Conservation (phyloP, 2,888 invertebrate genomes). For the Ptychoptera albimana region DNA sequence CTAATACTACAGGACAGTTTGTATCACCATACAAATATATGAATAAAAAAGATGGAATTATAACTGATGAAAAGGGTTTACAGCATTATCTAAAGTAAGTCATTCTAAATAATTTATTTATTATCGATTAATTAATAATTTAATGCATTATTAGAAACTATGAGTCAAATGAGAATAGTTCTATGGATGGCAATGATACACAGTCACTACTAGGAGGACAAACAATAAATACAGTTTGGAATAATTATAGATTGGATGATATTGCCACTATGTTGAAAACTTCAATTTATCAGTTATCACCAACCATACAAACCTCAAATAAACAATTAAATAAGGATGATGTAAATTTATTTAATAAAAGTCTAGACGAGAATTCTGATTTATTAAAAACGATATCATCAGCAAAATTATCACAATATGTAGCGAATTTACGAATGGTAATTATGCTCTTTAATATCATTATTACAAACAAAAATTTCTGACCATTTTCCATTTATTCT, state of each 20-base stretch:
- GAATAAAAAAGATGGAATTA: constrained; percentile 27
- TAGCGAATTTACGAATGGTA: constrained; percentile 59
- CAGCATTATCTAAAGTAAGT: constrained; percentile 31
- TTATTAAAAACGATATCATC: constrained; percentile 32
- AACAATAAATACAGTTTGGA: constrained; percentile 28
- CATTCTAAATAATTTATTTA: not conserved
- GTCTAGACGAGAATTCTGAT: constrained; percentile 27
- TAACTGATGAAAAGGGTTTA: constrained; percentile 33
- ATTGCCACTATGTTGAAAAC: constrained; percentile 26
- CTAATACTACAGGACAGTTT: constrained; percentile 18
- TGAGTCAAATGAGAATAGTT: not conserved
- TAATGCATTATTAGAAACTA: not conserved
- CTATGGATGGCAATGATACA: not conserved
- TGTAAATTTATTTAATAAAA: constrained; percentile 16
- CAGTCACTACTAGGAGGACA: constrained; percentile 7
- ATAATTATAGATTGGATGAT: constrained; percentile 23
- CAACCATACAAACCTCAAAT: constrained; percentile 22
- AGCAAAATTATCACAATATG: constrained; percentile 56
- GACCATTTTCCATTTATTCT: not conserved
- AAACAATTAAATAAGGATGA: constrained; percentile 23
- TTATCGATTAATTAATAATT: not conserved
- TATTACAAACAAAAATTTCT: too few relatives aligned
- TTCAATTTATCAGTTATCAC: constrained; percentile 27
- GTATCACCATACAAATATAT: constrained; percentile 22
- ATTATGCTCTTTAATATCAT: not conserved